phyloP scores from a whole-genome alignment of 2,797 vertebrate species.

The Rhynchotus rufescens region DNA sequence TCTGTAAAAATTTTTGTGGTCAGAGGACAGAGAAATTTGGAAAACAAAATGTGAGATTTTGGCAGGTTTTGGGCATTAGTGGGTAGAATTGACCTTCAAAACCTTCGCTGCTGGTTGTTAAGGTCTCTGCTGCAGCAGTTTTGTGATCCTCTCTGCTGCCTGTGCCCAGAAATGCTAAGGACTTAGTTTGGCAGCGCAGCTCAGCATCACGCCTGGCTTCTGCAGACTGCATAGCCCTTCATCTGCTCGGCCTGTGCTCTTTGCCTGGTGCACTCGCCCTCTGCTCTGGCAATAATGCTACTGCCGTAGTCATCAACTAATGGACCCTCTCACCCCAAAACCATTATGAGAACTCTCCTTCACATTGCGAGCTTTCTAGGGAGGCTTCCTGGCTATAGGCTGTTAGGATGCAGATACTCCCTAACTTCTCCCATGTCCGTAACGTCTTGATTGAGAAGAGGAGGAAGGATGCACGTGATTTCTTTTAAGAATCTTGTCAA shows the following conservation, averaged over 20 bases:
- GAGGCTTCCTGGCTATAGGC: no score
- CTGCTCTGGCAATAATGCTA: no score
- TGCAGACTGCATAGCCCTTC: not conserved
- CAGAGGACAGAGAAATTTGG: no score
- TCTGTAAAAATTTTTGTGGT: not conserved
- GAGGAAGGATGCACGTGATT: not conserved
- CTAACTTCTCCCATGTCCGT: not conserved
- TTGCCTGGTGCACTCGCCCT: not conserved
- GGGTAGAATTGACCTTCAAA: not conserved
- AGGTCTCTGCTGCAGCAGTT: not conserved
- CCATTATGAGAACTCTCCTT: no score
- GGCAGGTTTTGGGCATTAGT: not conserved
- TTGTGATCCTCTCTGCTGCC: not conserved
- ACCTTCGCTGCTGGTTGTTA: not conserved
- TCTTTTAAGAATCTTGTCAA: not conserved
- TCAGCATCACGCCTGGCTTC: not conserved
- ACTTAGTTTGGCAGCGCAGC: not conserved
- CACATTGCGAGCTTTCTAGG: no score
- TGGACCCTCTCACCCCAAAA: no score
- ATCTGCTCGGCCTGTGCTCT: not conserved
- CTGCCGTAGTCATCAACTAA: no score
- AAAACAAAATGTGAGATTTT: not conserved
- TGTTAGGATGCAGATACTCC: not conserved
- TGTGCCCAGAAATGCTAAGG: not conserved
- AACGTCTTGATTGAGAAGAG: not conserved